Base-by-base conservation (phyloP, 2,797 vertebrate genomes). In the Psittacula derbiana region DNA sequence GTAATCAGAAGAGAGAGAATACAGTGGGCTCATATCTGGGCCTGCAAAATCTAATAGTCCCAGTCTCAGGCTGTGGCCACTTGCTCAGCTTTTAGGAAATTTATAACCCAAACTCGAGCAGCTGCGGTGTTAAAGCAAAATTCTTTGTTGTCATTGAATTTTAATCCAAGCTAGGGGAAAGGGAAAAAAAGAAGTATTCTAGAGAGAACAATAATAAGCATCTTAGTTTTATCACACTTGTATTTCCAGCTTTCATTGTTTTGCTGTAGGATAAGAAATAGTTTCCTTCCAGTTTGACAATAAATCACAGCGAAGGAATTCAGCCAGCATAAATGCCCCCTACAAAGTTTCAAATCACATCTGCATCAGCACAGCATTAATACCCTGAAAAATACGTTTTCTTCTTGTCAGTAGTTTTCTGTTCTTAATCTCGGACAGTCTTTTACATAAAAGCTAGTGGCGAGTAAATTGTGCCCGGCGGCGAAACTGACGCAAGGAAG, bases 401-500 rank as follows among this genome's bases (percentile, higher is more conserved):
- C 43, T 95, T 78, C 47, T 96, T 86, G 95, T 58, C 55, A 40
- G 50, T 92, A 58, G 62, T 96, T 95, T 97, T 74, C 70, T 93
- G 46, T 71, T 97, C 88, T 95, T 95, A 81, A 90, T 92, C 79
- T 93, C 13, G 21, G 58, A 44, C 62, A 73, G 57, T 71, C 70
- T 95, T 84, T 93, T 73, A 80, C 81, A 87, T 79, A 60, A 91
- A 96, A 91, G 65, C 61, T 4, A 27, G 13, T 84, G n/a, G 6
- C 3, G 33, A 93, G 80, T 58, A 73, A 96, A 95, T 95, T 25
- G 67, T 3, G 38, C 79, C 96, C 55, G 47, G 53, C 86, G 52
- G 94, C 94, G 95, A 80, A 65, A 92, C 96, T 83, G 88, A 94
- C 16, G 91, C 91, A 95, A 92, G 76, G 92, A 97, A 88, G 75